phyloP scores from a whole-genome alignment of 2,113 vertebrate genomes.

The Chrysemys picta region DNA sequence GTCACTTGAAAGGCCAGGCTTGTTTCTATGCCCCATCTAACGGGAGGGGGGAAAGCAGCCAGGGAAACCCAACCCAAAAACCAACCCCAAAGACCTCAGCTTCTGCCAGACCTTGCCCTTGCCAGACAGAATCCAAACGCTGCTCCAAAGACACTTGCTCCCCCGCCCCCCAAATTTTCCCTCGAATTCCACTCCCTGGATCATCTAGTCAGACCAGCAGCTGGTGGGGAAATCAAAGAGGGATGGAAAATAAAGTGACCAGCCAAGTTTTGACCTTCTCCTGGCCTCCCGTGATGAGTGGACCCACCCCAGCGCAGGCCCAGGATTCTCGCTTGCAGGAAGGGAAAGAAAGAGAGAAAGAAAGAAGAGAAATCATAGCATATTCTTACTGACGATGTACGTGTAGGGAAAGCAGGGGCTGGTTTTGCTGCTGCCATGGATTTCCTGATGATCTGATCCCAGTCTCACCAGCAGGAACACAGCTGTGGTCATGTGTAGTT shows the following conservation, averaged over 20 bases:
- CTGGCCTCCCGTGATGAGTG: background rate
- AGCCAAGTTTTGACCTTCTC: background rate
- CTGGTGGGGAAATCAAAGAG: background rate
- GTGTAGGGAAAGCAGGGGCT: slow-evolving; percentile 30
- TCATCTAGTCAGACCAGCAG: background rate
- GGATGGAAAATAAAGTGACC: background rate
- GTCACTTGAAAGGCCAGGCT: background rate
- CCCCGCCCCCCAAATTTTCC: background rate
- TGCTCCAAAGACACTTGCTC: background rate
- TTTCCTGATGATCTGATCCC: slow-evolving; percentile 47
- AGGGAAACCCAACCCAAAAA: background rate
- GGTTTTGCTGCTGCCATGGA: slow-evolving; percentile 27
- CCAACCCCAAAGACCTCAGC: background rate
- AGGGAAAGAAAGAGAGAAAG: background rate
- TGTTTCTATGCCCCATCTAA: background rate
- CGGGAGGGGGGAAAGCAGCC: background rate
- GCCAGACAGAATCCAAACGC: background rate
- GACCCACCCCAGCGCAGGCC: background rate
- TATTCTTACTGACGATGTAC: slow-evolving; percentile 4
- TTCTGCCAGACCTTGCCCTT: background rate
- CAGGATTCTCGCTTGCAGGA: background rate
- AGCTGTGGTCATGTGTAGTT: slow-evolving; percentile 63
- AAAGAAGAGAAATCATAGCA: background rate
- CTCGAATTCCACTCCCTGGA: background rate
- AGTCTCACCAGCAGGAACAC: slow-evolving; percentile 63